Evolutionary conservation across 1,140 invertebrate species (phyloP), one percentile per base, ranked within the genome.

Genomic region (Planococcus citri): DNA sequence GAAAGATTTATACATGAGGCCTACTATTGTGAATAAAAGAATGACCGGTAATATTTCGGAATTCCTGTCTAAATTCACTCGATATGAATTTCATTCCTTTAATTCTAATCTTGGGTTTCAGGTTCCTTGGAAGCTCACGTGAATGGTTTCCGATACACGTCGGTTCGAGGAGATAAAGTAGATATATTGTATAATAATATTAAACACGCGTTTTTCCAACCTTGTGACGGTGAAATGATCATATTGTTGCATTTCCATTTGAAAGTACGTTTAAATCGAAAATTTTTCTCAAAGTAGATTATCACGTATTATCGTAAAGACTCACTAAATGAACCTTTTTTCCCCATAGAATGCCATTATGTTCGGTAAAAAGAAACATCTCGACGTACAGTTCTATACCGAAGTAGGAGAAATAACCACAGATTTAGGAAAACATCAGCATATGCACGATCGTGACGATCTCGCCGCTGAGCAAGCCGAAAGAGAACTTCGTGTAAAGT

Each of bases 181-280:
- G 97, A 99, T 77, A 97, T 99, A 74, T 81, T 99, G 21, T 99
- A 99, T 77, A 99, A 99, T 81, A 99, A 99, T 79, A 98, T 99
- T 72, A 97, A 98, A 78, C 96, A 99, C 79, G 96, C 97, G 6
- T 97, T 99, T 81, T 99, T 98, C 80, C 97, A 99, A 82, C 97
- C 97, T 0, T 99, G 97, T 79, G 97, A 99, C 80, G 91, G 94
- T 71, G 97, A 99, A 83, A 98, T 99, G 95, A 98, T 99, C 69
- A 99, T 99, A 77, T 80, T 99, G 8, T 82, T 99, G 61, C 97
- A 99, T 84, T 99, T 99, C 78, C 94, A 98, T 82, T 82, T 99
- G 27, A 98, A 96, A 82, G 88, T 89, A 77, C 71, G 73, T 72
- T 67, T 70, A 67, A n/a, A n/a, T n/a, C n/a, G n/a, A n/a, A n/a